A percentile compares a stretch with the other conserved stretches of the same genome.
These are phyloP conservation scores for Melieria omissa DNA, from an alignment of 2,888 invertebrate species.

Conservation along the genomic window DNA sequence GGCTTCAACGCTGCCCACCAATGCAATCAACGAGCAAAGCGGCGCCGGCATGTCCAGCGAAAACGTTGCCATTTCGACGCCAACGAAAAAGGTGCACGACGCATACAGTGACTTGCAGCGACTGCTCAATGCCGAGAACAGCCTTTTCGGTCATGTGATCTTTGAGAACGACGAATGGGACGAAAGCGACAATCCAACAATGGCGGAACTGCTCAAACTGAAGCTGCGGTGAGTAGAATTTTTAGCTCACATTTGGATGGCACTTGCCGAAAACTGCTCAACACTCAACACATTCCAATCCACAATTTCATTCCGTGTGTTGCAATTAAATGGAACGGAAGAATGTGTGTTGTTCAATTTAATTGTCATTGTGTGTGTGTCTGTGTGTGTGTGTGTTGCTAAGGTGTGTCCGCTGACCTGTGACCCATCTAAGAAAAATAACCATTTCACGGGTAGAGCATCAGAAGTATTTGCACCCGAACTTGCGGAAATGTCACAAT, in stretches of 20 bases:
- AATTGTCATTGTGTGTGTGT: background rate
- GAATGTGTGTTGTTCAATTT: too few relatives aligned
- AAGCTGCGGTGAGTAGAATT: constrained; percentile 64
- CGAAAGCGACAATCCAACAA: constrained; percentile 72
- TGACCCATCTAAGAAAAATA: too few relatives aligned
- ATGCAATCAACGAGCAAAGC: constrained; percentile 48
- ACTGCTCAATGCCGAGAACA: constrained; percentile 50
- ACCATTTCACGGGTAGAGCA: too few relatives aligned
- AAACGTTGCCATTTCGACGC: constrained; percentile 55
- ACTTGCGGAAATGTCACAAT: too few relatives aligned
- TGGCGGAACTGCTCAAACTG: constrained; percentile 75
- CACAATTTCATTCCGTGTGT: too few relatives aligned
- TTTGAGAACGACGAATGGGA: constrained; percentile 68
- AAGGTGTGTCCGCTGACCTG: background rate
- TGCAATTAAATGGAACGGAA: too few relatives aligned
- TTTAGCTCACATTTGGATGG: too few relatives aligned
- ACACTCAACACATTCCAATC: too few relatives aligned
- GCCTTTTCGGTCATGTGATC: constrained; percentile 63
- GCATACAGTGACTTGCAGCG: constrained; percentile 59
- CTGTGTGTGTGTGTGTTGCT: constrained; percentile 2
- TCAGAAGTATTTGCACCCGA: too few relatives aligned
- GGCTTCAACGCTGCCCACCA: constrained; percentile 60
- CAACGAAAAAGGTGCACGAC: constrained; percentile 59
- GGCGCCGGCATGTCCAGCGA: constrained; percentile 44
- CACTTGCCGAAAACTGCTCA: too few relatives aligned